Conservation (phyloP, 2,797 vertebrate genomes). For the Allochrocebus solatus region DNA sequence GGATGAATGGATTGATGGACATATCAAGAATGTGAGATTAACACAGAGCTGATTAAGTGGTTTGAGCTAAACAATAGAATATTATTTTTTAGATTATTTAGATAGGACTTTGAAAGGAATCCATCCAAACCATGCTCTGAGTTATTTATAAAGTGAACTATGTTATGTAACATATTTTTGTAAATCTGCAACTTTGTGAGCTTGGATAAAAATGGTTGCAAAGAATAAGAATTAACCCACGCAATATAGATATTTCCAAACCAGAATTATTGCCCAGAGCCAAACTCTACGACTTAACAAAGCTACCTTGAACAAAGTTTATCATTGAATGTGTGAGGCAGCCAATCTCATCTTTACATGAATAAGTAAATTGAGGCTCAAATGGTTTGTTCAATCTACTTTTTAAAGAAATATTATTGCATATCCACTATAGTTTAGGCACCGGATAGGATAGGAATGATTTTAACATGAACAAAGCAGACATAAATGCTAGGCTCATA, state of each 20-base stretch:
- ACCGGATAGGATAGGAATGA: background rate
- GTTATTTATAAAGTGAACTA: conserved; percentile 15
- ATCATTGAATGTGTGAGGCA: background rate
- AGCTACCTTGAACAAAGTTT: background rate
- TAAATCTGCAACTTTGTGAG: conserved; percentile 4
- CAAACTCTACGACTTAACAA: background rate
- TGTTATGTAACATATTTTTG: conserved; percentile 30
- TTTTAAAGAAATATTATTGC: background rate
- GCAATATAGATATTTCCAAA: background rate
- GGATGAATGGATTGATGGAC: background rate
- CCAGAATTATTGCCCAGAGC: background rate
- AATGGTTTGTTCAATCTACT: background rate
- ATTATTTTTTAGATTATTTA: conserved; percentile 27
- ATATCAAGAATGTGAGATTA: background rate
- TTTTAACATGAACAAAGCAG: background rate
- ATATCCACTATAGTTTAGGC: background rate
- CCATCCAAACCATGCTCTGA: background rate
- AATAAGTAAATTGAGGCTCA: background rate
- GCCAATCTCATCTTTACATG: background rate
- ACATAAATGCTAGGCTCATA: background rate
- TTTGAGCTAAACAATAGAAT: background rate
- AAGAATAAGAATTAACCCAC: conserved; percentile 13
- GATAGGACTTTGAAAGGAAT: background rate
- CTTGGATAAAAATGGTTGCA: background rate
- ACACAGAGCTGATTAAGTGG: background rate